These are phyloP conservation scores for Drosophila setifemur DNA, from an alignment of 1,140 invertebrate species.

Conservation along the genomic window DNA sequence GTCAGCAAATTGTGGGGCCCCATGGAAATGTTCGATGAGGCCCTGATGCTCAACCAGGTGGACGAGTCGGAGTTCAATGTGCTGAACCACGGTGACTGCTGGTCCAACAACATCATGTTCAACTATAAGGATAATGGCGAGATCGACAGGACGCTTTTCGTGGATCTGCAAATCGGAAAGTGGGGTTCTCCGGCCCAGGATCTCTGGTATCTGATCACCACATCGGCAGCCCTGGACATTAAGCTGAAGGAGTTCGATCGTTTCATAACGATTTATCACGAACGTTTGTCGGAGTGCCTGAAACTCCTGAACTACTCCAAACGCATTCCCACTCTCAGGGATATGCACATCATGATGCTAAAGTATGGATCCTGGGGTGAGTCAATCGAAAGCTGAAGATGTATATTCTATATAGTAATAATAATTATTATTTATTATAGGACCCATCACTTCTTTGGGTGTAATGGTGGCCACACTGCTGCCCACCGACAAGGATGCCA, in stretches of 20 bases:
- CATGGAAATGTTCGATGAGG: slow-evolving; percentile 17
- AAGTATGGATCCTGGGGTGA: slow-evolving; percentile 62
- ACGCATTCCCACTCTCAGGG: slow-evolving; percentile 44
- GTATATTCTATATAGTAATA: not conserved
- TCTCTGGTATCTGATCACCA: slow-evolving; percentile 59
- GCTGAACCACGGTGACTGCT: slow-evolving; percentile 86
- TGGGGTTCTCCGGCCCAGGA: slow-evolving; percentile 66
- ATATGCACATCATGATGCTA: slow-evolving; percentile 55
- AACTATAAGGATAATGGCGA: slow-evolving; percentile 75
- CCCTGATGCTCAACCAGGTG: slow-evolving; percentile 21
- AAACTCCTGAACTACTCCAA: slow-evolving; percentile 55
- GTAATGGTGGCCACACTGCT: slow-evolving; percentile 32
- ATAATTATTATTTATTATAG: slow-evolving; percentile 10
- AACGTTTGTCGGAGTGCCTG: slow-evolving; percentile 47
- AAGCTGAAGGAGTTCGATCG: slow-evolving; percentile 63
- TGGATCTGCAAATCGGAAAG: slow-evolving; percentile 62
- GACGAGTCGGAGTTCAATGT: slow-evolving; percentile 84
- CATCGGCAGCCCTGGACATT: slow-evolving; percentile 53
- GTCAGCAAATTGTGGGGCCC: slow-evolving; percentile 1
- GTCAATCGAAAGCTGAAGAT: not conserved
- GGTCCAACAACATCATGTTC: slow-evolving; percentile 82
- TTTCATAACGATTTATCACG: slow-evolving; percentile 67
- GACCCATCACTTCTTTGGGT: slow-evolving; percentile 25
- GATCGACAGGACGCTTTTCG: slow-evolving; percentile 52
- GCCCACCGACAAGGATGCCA: slow-evolving; percentile 60